These are phyloP conservation scores for Heterodera filipjevi DNA, from an alignment of 2,888 invertebrate genomes.

Conservation along the genomic window DNA sequence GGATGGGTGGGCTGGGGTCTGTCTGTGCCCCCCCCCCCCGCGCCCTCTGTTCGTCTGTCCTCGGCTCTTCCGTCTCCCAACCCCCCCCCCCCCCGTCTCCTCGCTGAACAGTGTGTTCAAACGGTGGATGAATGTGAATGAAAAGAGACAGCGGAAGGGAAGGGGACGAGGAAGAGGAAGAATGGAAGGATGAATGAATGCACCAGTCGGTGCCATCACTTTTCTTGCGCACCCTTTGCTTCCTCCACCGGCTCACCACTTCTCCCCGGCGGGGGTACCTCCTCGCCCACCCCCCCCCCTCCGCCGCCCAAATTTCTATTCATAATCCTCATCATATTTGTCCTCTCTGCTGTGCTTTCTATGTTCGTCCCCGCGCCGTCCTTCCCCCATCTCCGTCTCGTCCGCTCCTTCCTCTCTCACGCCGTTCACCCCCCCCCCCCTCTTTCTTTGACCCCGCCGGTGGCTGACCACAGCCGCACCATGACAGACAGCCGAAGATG, in stretches of 20 bases:
- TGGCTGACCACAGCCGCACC: too few species aligned
- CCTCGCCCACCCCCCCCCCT: not conserved
- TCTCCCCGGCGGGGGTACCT: not conserved
- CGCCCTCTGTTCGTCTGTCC: not conserved
- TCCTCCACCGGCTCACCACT: too few species aligned
- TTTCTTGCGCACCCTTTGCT: not conserved
- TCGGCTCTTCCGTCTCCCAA: not conserved
- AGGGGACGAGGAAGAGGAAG: not conserved
- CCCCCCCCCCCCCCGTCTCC: not conserved
- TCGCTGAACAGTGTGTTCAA: not conserved
- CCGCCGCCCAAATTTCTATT: not conserved
- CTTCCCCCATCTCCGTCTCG: not conserved
- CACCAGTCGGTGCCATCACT: conserved; percentile 12
- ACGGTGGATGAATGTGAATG: not conserved
- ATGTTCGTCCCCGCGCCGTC: not conserved
- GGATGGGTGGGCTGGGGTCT: too few species aligned
- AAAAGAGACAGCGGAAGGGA: not conserved
- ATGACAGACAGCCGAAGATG: too few species aligned
- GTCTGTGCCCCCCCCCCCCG: not conserved
- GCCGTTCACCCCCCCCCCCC: not conserved
- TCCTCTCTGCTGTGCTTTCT: not conserved
- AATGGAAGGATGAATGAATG: not conserved
- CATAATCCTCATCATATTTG: conserved; percentile 7
- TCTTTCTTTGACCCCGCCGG: too few species aligned
- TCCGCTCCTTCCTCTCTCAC: not conserved